A percentile compares a stretch with the other conserved stretches of the same genome.
Conservation (phyloP, 2,113 vertebrate genomes). For the Megaceryle torquata region DNA sequence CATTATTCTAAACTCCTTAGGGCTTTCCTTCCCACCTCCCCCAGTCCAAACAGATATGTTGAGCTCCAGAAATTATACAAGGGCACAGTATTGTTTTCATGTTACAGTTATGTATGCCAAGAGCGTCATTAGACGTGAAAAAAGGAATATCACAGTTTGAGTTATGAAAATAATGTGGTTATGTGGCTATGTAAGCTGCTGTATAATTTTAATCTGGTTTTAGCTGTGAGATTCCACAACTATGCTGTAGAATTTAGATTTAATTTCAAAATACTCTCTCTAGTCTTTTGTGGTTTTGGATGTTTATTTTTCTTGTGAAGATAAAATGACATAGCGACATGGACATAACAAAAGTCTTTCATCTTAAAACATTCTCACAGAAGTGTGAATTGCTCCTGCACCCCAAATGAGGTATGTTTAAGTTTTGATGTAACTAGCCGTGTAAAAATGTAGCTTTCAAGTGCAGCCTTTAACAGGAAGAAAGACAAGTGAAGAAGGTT, state of each 20-base stretch:
- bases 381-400: not conserved
- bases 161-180: not conserved
- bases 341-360: not conserved
- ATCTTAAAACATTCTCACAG: not conserved
- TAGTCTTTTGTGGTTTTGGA: not conserved
- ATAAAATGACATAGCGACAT: not conserved
- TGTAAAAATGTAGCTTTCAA: not conserved
- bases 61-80: not conserved
- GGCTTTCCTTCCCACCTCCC: not conserved
- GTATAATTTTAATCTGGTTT: conserved; percentile 3
- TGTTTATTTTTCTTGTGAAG: not conserved
- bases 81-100: not conserved
- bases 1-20: not conserved
- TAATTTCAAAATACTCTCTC: not conserved
- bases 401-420: not conserved
- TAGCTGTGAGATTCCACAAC: not conserved
- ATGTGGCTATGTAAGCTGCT: not conserved
- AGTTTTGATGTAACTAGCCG: not conserved
- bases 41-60: not conserved
- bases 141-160: not conserved
- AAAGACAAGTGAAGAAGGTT: not conserved
- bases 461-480: not conserved
- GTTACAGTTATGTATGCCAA: not conserved
- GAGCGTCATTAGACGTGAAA: not conserved
- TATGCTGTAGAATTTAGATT: not conserved